These are phyloP conservation scores for Cnemophilus loriae DNA, from an alignment of 2,113 vertebrate species.

Conservation along the genomic window DNA sequence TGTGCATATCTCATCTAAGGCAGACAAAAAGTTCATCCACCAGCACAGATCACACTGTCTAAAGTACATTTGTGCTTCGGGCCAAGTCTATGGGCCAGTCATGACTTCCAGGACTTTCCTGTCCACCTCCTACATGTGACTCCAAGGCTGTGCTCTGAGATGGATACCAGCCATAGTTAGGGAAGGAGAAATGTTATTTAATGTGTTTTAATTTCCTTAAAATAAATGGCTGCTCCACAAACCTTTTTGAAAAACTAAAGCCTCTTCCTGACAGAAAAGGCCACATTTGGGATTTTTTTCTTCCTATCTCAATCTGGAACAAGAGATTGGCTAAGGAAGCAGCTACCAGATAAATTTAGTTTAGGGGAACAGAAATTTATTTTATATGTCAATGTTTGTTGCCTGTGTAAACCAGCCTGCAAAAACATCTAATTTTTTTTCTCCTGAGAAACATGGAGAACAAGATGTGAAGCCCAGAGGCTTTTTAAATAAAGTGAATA, in stretches of 20 bases:
- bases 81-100: neutral
- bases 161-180: neutral
- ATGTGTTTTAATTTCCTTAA: neutral
- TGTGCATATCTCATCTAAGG: neutral
- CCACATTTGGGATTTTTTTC: neutral
- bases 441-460: neutral
- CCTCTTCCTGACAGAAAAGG: neutral
- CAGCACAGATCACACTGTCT: neutral
- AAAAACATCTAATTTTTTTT: neutral
- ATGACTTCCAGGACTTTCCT: neutral
- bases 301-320: neutral
- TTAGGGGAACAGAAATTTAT: neutral
- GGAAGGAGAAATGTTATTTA: neutral
- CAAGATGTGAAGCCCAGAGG: neutral
- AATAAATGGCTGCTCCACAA: neutral
- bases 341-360: neutral
- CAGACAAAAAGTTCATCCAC: neutral
- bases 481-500: neutral
- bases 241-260: neutral
- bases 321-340: neutral
- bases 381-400: neutral
- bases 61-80: neutral
- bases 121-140: neutral
- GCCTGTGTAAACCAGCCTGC: neutral
- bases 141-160: rapidly evolving